A percentile compares a stretch with the other conserved stretches of the same genome.
Evolutionary conservation across 2,113 vertebrate genomes (phyloP).

Genomic region (human): DNA sequence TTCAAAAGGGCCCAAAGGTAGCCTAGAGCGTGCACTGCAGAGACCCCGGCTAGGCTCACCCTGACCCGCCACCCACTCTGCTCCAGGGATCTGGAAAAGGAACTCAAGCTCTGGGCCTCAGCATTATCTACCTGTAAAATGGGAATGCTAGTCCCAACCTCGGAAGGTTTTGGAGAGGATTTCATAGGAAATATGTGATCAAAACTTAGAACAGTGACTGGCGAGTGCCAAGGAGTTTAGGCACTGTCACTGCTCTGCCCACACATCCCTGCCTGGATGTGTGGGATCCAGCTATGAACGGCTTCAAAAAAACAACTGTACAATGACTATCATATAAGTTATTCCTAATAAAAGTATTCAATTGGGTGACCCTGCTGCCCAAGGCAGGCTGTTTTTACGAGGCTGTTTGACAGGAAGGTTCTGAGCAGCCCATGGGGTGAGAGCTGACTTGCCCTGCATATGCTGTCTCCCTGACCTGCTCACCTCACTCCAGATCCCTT

Average conservation of each 20-base stretch:
- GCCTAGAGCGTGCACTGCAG: not conserved
- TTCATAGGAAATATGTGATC: accelerated
- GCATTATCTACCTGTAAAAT: not conserved
- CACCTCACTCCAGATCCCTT: not conserved
- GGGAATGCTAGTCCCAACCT: not conserved
- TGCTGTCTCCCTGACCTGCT: not conserved
- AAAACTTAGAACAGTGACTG: not conserved
- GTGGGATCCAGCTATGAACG: too few relatives aligned
- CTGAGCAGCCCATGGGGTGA: too few relatives aligned
- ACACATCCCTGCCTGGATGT: not conserved
- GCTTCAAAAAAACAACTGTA: not conserved
- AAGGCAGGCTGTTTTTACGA: not conserved
- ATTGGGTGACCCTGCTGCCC: not conserved
- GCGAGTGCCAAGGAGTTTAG: not conserved
- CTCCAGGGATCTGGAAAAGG: not conserved
- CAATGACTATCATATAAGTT: not conserved
- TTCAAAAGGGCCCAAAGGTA: not conserved
- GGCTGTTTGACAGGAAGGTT: not conserved
- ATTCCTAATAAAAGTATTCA: not conserved
- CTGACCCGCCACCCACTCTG: not conserved
- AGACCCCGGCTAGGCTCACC: not conserved
- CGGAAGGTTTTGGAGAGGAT: not conserved
- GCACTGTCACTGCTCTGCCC: not conserved
- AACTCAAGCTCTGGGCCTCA: not conserved
- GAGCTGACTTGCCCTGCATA: too few relatives aligned